phyloP scores from a whole-genome alignment of 1,140 invertebrate species.

The Eubasilissa regina region DNA sequence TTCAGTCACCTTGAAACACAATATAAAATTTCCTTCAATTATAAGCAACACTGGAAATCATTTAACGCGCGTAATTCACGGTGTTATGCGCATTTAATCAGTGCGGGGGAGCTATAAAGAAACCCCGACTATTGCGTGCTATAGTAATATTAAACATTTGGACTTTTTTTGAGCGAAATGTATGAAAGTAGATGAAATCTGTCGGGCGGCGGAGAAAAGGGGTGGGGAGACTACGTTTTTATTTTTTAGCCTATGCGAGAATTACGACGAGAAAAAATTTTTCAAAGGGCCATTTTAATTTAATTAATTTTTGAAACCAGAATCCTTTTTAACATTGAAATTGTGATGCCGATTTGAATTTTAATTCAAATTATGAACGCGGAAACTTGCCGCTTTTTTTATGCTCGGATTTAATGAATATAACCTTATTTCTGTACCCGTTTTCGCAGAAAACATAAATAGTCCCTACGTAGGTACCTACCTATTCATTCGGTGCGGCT shows the following conservation, averaged over 20 bases:
- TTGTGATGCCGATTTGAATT: slow-evolving; percentile 46
- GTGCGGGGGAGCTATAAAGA: slow-evolving; percentile 1
- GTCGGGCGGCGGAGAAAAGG: neutral
- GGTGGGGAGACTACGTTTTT: too few species aligned
- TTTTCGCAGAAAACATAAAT: too few species aligned
- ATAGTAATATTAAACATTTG: slow-evolving; percentile 22
- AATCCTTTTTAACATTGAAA: slow-evolving; percentile 45
- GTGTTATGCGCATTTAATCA: slow-evolving; percentile 21
- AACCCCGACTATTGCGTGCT: slow-evolving; percentile 21
- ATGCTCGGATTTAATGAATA: neutral
- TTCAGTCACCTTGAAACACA: slow-evolving; percentile 25
- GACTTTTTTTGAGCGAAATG: slow-evolving; percentile 17
- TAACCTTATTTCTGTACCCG: too few species aligned
- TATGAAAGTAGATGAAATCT: slow-evolving; percentile 35
- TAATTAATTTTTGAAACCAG: slow-evolving; percentile 46
- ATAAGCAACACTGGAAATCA: slow-evolving; percentile 40
- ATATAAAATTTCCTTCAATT: slow-evolving; percentile 39
- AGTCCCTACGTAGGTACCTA: too few species aligned
- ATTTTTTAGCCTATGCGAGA: slow-evolving; percentile 35
- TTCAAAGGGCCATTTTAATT: slow-evolving; percentile 44
- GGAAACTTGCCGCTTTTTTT: slow-evolving; percentile 16
- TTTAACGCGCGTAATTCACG: slow-evolving; percentile 29
- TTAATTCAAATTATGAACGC: slow-evolving; percentile 37
- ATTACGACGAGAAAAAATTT: slow-evolving; percentile 27
- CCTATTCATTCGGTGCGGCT: too few species aligned